phyloP scores from a whole-genome alignment of 2,797 vertebrate species.

The Scolopax bukidnonensis region DNA sequence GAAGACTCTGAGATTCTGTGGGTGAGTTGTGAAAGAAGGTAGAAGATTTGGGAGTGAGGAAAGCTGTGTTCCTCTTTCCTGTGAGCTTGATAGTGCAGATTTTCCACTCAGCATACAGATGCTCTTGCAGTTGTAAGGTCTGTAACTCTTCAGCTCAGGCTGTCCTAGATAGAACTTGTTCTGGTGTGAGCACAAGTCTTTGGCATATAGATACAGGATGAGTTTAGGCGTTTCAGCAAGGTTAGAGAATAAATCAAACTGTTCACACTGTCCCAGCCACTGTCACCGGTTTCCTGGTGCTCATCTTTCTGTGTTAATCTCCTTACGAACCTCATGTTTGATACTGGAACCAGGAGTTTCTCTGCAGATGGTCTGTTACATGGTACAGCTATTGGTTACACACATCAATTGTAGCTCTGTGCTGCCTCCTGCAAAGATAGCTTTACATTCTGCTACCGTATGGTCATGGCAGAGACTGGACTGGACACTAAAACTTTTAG shows the following conservation, averaged over 20 bases:
- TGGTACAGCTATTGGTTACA: background rate
- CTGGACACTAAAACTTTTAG: background rate
- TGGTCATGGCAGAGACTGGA: background rate
- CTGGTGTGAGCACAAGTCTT: background rate
- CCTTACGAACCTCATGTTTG: background rate
- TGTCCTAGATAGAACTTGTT: background rate
- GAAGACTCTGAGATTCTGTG: background rate
- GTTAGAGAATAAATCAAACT: background rate
- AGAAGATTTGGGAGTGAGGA: background rate
- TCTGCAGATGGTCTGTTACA: background rate
- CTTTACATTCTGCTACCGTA: background rate
- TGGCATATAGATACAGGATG: background rate
- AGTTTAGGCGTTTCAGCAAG: background rate
- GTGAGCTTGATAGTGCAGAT: background rate
- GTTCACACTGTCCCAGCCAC: background rate
- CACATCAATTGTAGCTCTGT: background rate
- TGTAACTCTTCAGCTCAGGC: background rate
- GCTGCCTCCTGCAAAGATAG: background rate
- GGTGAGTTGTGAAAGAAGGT: background rate
- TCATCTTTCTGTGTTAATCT: background rate
- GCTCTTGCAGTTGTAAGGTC: background rate
- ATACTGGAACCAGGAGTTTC: background rate
- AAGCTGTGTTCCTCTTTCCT: background rate
- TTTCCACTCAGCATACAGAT: background rate
- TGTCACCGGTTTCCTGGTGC: background rate